phyloP scores from a whole-genome alignment of 1,140 invertebrate genomes.

The Mactra quadrangularis region DNA sequence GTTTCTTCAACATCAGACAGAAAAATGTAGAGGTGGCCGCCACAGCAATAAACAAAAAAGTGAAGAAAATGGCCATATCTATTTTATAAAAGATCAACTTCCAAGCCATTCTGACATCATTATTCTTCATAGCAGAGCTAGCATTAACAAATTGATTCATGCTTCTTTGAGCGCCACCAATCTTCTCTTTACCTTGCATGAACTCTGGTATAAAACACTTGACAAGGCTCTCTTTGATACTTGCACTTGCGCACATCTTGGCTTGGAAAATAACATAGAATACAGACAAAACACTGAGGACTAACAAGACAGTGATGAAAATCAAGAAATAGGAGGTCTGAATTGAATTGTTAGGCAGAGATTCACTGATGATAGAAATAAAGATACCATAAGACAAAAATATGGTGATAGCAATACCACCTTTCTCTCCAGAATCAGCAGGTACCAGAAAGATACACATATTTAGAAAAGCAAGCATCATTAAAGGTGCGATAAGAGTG shows the following conservation, averaged over 20 bases:
- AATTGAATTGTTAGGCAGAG: conserved; percentile 40
- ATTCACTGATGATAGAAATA: conserved; percentile 26
- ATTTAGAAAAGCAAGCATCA: conserved; percentile 45
- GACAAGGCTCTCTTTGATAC: conserved; percentile 7
- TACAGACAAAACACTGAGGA: conserved; percentile 37
- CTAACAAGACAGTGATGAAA: conserved; percentile 26
- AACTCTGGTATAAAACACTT: conserved; percentile 5
- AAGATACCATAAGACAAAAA: conserved; percentile 55
- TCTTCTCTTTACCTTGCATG: no score
- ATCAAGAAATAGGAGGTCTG: conserved; percentile 39
- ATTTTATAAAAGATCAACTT: no score
- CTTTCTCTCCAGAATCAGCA: conserved; percentile 43
- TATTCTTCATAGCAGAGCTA: no score
- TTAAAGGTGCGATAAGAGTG: conserved; percentile 36
- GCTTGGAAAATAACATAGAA: conserved; percentile 35
- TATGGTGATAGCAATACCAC: conserved; percentile 39
- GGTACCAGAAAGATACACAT: conserved; percentile 46
- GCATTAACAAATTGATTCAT: no score
- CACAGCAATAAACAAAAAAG: no score
- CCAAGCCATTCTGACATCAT: no score
- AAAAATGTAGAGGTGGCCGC: no score
- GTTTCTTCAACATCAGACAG: no score
- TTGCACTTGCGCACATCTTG: conserved; percentile 11
- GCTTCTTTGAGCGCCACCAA: no score
- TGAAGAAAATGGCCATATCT: no score